Percentiles rank a stretch among this genome's conserved stretches.
Evolutionary conservation across 2,888 invertebrate species (phyloP).

Genomic region (Hylaea fasciaria): DNA sequence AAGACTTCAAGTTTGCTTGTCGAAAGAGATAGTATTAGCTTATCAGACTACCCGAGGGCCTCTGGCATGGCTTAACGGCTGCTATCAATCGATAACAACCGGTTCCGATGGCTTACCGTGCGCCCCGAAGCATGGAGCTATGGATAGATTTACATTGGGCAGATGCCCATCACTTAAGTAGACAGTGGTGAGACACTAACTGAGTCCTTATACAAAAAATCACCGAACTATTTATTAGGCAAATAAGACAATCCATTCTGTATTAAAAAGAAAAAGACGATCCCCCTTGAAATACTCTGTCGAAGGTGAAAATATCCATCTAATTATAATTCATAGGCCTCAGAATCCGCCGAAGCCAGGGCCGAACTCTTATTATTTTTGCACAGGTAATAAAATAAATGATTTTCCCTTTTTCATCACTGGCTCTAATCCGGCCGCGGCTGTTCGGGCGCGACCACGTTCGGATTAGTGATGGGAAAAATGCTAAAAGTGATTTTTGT

Average conservation of each 20-base stretch:
- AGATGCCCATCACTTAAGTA: too few relatives aligned
- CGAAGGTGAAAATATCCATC: constrained; percentile 36
- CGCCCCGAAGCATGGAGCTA: too few relatives aligned
- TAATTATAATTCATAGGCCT: constrained; percentile 56
- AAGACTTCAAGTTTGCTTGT: too few relatives aligned
- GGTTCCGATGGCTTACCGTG: too few relatives aligned
- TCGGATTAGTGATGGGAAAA: constrained; percentile 41
- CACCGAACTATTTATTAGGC: too few relatives aligned
- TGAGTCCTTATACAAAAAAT: too few relatives aligned
- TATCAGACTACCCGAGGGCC: too few relatives aligned
- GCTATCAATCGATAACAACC: too few relatives aligned
- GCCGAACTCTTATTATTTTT: constrained; percentile 64
- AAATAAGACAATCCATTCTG: constrained; percentile 10
- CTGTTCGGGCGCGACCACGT: constrained; percentile 45
- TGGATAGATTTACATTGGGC: too few relatives aligned
- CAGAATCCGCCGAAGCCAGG: constrained; percentile 50
- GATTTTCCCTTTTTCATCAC: constrained; percentile 71
- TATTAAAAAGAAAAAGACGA: constrained; percentile 23
- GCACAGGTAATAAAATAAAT: constrained; percentile 73
- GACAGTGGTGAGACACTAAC: too few relatives aligned
- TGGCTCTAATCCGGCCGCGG: constrained; percentile 44
- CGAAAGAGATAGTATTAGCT: too few relatives aligned
- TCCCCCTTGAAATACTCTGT: constrained; percentile 25
- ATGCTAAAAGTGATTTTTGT: neutral
- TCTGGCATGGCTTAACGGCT: too few relatives aligned